Base-by-base conservation (phyloP, 2,113 vertebrate species). In the Catharus minimus region DNA sequence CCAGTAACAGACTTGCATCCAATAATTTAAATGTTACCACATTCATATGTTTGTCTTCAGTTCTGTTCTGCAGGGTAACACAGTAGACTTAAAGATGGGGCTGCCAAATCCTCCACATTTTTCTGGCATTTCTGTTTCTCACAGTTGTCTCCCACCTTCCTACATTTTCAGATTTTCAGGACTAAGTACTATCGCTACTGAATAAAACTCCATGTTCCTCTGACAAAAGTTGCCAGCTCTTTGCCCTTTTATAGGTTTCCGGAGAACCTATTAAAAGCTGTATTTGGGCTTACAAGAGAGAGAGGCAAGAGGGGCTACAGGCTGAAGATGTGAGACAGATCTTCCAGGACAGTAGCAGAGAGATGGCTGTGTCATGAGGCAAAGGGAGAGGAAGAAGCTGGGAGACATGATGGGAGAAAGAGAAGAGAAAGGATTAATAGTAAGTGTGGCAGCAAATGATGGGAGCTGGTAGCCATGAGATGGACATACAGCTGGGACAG, bases 61-160 rank as follows among this genome's bases (percentile, higher is more conserved):
- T 89, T 76, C 84, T 85, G 62, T 80, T 93, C 92, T 92, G 58
- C 82, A 90, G 62, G 58, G 36, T 93, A 95, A 90, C 92, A 75
- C 57, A 96, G 92, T 33, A 96, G 93, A 89, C 55, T 75, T 68
- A 61, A 76, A 93, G 90, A 92, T 58, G 85, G 46, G 36, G 81
- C 89, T 96, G 95, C 92, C 89, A 96, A 96, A 93, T 95, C 90
- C 88, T 94, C 86, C 88, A 95, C 92, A 92, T 95, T 93, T 95
- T 94, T 50, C 89, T 93, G 89, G 64, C 91, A 90, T 96, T 95
- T 90, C 93, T 95, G 92, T 89, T 95, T 96, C 93, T 96, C 95
- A 88, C 95, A 95, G 95, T 95, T 95, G 94, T 95, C 95, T 96
- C 87, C 95, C 95, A 95, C 92, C 95, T 92, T 95, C 95, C 95